Base-by-base conservation (phyloP, 2,113 vertebrate species). In the Neogobius melanostomus region DNA sequence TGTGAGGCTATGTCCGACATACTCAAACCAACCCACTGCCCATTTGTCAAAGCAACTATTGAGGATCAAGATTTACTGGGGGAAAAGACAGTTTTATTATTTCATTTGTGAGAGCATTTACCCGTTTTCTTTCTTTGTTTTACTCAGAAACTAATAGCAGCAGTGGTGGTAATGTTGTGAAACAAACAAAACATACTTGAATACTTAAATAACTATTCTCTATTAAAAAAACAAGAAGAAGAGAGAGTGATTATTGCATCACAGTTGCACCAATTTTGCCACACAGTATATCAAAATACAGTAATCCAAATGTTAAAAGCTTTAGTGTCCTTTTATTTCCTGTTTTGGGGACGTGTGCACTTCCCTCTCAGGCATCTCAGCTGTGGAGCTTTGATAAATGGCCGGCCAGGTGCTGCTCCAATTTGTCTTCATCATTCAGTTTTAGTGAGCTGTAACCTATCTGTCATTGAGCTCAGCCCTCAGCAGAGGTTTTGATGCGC, bases 341-440 rank as follows among this genome's bases (percentile, higher is more conserved):
- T 75, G 81, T 60, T 82, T 86, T n/a, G 88, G 89, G 91, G 87
- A 92, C 91, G 88, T 56, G 15, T 21, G 70, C 36, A 83, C 84
- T 85, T 28, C 80, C 88, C 91, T 94, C 47, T 44, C 57, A 92
- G 94, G 92, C 87, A 54, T 73, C 73, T 79, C 89, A 91, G 90
- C 84, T 84, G 76, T 52, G 82, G 90, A 90, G 82, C 79, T 71
- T 87, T 88, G 95, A 96, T 95, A 94, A 92, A 95, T 96, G 90
- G 85, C 87, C 71, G 81, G 76, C 93, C 95, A 96, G 94, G 95
- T 96, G 94, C 92, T 90, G 82, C 84, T 87, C 86, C 80, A 88
- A 93, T 92, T 91, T 94, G 93, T 94, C 94, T 93, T 94, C 94
- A 90, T 93, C 93, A 92, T 95, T 94, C 59, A 94, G 92, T 94